phyloP scores from a whole-genome alignment of 2,888 invertebrate species.

The Dynastes tityus region DNA sequence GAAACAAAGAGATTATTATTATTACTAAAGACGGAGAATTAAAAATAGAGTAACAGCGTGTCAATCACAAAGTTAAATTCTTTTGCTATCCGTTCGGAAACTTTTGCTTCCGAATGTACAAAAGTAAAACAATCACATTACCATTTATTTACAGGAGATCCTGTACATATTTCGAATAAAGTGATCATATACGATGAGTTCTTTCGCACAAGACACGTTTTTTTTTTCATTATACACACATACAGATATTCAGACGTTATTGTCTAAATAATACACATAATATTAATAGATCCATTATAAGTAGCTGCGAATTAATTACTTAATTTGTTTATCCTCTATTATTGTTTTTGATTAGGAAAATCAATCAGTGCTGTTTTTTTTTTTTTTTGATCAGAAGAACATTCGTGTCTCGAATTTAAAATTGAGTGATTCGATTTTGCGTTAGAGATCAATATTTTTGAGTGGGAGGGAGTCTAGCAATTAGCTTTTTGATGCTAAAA shows the following conservation, averaged over 20 bases:
- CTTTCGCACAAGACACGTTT: constrained; percentile 16
- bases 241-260: constrained; percentile 37
- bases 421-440: constrained; percentile 8
- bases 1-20: no score
- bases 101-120: no score
- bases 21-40: no score
- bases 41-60: no score
- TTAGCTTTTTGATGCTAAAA: constrained; percentile 20
- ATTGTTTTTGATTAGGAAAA: constrained; percentile 26
- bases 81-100: no score
- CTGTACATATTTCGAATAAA: background rate
- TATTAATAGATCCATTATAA: constrained; percentile 26
- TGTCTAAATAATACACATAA: constrained; percentile 32
- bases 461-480: background rate
- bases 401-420: constrained; percentile 18
- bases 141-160: background rate
- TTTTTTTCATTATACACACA: constrained; percentile 25
- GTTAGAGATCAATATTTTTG: constrained; percentile 21
- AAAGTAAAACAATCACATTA: no score
- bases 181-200: background rate
- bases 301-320: constrained; percentile 18
- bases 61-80: no score
- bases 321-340: background rate
- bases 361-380: background rate
- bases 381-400: constrained; percentile 17